Percentiles rank a stretch among this genome's conserved stretches.
These are phyloP conservation scores for Harmothoe impar DNA, from an alignment of 2,888 invertebrate genomes.

Conservation along the genomic window DNA sequence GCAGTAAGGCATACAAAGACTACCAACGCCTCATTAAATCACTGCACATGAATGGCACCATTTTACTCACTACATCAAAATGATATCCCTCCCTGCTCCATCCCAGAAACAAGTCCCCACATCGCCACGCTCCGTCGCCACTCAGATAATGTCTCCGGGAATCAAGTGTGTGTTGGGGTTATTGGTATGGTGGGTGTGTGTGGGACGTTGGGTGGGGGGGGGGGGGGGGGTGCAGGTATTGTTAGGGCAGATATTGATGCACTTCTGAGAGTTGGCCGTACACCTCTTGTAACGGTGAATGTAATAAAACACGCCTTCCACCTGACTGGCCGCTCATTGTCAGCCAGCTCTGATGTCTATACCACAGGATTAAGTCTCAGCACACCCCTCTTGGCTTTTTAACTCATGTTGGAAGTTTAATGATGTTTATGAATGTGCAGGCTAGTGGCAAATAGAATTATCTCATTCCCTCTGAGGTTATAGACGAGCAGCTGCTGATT, in stretches of 20 bases:
- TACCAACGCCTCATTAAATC: slow-evolving; percentile 9
- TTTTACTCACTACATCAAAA: not conserved
- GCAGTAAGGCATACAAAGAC: not conserved
- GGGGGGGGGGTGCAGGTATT: not conserved
- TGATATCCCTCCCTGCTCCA: not conserved
- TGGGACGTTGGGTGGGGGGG: no score
- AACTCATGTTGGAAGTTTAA: no score
- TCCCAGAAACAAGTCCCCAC: not conserved
- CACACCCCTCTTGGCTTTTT: no score
- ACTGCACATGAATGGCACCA: not conserved
- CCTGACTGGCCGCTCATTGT: not conserved
- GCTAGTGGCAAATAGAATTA: no score
- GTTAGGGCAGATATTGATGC: not conserved
- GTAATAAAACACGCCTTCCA: not conserved
- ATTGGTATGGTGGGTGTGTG: no score
- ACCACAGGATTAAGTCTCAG: no score
- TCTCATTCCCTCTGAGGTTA: no score
- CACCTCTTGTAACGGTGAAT: not conserved
- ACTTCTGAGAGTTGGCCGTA: not conserved
- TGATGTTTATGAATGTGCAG: no score
- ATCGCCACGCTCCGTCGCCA: not conserved
- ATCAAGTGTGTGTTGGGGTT: no score
- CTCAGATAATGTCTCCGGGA: not conserved
- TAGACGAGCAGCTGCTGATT: no score
- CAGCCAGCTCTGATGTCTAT: not conserved